phyloP scores from a whole-genome alignment of 2,113 vertebrate genomes.

The Strigops habroptila region DNA sequence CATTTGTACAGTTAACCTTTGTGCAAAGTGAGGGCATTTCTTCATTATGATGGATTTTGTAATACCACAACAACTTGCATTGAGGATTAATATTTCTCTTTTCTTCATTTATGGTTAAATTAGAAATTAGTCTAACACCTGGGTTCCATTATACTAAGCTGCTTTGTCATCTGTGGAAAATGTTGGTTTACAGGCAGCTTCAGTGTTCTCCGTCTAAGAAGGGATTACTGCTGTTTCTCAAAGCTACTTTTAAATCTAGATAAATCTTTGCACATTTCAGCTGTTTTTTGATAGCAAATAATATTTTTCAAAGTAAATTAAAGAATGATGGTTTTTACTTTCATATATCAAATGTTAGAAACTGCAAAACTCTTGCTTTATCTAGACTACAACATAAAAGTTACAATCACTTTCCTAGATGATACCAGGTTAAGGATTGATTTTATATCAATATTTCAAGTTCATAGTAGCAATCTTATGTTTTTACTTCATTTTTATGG shows the following conservation, averaged over 20 bases:
- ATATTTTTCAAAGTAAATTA: neutral
- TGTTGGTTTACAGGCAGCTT: constrained; percentile 39
- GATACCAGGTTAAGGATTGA: neutral
- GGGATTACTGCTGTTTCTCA: constrained; percentile 5
- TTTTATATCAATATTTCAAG: constrained; percentile 18
- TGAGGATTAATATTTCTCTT: constrained; percentile 66
- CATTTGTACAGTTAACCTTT: constrained; percentile 67
- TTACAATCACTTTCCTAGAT: neutral
- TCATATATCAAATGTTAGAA: neutral
- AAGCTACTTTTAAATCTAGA: constrained; percentile 10
- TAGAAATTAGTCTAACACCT: constrained; percentile 72
- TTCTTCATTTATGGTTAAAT: constrained; percentile 71
- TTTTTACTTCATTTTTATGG: neutral
- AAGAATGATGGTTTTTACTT: neutral
- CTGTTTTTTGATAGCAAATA: neutral
- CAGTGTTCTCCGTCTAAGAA: neutral
- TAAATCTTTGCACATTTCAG: neutral
- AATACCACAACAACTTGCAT: constrained; percentile 61
- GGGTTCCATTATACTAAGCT: constrained; percentile 54
- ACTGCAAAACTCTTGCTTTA: neutral
- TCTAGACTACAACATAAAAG: neutral
- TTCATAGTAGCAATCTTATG: neutral
- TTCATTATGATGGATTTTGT: constrained; percentile 70
- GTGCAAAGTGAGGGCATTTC: constrained; percentile 54
- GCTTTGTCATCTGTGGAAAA: constrained; percentile 54